A percentile compares a stretch with the other conserved stretches of the same genome.
These are phyloP conservation scores for Sebastes ruberrimus DNA, from an alignment of 2,797 vertebrate genomes.

Conservation along the genomic window DNA sequence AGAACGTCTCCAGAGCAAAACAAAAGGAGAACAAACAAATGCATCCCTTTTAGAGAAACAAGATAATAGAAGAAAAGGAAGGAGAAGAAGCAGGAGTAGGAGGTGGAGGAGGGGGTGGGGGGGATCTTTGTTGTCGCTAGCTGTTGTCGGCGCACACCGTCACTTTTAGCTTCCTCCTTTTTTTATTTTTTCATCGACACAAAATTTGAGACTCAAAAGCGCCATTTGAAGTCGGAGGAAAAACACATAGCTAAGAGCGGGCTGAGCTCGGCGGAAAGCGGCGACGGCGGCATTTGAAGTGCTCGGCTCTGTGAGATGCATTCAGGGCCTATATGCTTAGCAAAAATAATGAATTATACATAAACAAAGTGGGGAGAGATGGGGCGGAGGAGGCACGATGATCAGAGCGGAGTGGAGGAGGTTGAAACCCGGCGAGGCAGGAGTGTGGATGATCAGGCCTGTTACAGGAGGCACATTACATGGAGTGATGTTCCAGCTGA, in stretches of 20 bases:
- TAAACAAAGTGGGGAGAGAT: slow-evolving; percentile 5
- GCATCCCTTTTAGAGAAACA: slow-evolving; percentile 66
- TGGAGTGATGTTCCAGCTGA: slow-evolving; percentile 7
- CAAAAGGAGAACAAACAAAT: slow-evolving; percentile 77
- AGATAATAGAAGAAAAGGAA: slow-evolving; percentile 55
- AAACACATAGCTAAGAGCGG: slow-evolving; percentile 48
- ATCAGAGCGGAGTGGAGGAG: slow-evolving; percentile 40
- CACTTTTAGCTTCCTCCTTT: slow-evolving; percentile 40
- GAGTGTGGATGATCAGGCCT: slow-evolving; percentile 4
- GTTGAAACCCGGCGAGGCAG: background rate
- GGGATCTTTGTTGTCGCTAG: slow-evolving; percentile 41
- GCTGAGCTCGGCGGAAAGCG: slow-evolving; percentile 25
- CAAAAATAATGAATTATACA: slow-evolving; percentile 58
- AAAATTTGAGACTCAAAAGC: slow-evolving; percentile 51
- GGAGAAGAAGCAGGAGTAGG: slow-evolving; percentile 17
- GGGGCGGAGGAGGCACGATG: background rate
- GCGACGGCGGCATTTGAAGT: slow-evolving; percentile 29
- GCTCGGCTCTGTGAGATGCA: slow-evolving; percentile 31
- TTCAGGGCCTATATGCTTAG: slow-evolving; percentile 46
- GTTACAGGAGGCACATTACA: slow-evolving; percentile 3
- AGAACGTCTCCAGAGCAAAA: slow-evolving; percentile 69
- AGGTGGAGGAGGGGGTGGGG: background rate
- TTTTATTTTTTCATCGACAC: slow-evolving; percentile 50
- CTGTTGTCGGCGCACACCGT: slow-evolving; percentile 42
- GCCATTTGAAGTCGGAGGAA: slow-evolving; percentile 65